A percentile compares a stretch with the other conserved stretches of the same genome.
Evolutionary conservation across 92 coral and sea anemone species (phyloP).

Genomic region (Siderastrea siderea): DNA sequence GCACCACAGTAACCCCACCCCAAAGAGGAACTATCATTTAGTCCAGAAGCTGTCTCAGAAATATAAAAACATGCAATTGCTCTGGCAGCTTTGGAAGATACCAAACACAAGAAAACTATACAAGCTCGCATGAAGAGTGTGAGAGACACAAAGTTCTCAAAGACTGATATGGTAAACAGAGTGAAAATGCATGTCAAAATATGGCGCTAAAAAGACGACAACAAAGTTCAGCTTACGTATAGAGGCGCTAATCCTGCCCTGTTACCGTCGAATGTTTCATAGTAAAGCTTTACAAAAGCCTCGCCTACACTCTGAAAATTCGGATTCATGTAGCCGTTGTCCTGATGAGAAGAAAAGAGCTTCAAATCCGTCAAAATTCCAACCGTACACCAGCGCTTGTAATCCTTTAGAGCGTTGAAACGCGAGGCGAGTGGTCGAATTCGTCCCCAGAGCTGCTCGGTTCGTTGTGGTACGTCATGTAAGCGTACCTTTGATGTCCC

Average conservation of each 20-base stretch:
- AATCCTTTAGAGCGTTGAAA: background rate
- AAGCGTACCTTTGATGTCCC: too few relatives aligned
- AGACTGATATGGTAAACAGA: too few relatives aligned
- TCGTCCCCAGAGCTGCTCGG: background rate
- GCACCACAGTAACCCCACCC: too few relatives aligned
- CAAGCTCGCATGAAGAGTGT: background rate
- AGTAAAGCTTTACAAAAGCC: constrained; percentile 51
- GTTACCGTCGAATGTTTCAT: constrained; percentile 64
- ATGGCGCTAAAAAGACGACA: background rate
- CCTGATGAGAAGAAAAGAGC: background rate
- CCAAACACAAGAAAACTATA: background rate
- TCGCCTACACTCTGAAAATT: constrained; percentile 50
- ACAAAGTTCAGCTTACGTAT: constrained; percentile 66
- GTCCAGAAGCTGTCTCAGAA: too few relatives aligned
- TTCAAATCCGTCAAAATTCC: background rate
- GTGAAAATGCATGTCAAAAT: too few relatives aligned
- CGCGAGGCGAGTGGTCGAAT: background rate
- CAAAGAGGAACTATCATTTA: background rate
- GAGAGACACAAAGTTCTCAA: too few relatives aligned
- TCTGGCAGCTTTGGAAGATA: background rate
- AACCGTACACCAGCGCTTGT: background rate
- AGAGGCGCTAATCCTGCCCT: constrained; percentile 47
- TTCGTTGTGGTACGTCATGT: background rate
- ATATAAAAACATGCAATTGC: background rate
- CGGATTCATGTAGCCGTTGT: constrained; percentile 47